Evolutionary conservation across 2,113 vertebrate genomes (phyloP), one percentile per base, ranked within the genome.

Genomic region (Barbus barbus): DNA sequence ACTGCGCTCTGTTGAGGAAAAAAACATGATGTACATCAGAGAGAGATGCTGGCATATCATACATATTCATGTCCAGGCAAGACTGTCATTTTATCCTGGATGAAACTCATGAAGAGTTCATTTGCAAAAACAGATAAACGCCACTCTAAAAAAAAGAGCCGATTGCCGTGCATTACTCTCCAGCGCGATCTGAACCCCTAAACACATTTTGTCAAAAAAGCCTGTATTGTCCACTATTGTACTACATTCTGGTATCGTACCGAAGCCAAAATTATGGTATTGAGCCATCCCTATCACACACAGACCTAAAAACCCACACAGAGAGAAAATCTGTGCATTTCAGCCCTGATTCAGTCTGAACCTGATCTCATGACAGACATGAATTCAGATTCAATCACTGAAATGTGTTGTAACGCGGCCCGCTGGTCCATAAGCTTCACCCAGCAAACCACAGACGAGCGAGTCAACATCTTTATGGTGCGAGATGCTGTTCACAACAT

Each of bases 1-100:
- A 7, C 31, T 90, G 60, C 86, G 88, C 87, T 96, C 97, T 98
- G 92, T 53, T 13, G 6, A 41, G 44, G 77, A 38, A 51, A 84
- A 56, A 58, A 84, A 56, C 26, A 75, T 9, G 51, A 67, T 9
- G 5, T n/a, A 80, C 41, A 60, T 74, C 48, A 26, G 13, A 31
- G 14, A 56, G 22, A 53, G 22, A 22, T 22, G 20, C 9, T 26
- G 48, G 22, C 11, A 36, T 26, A 24, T 41, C 36, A 67, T 26
- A 20, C n/a, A 67, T 38, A 9, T 67, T 24, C 24, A 80, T 28
- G 26, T 31, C 41, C 16, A 8, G 58, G 41, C 53, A 24, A 24
- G 31, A 60, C 48, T 9, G 18, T 22, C n/a, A 9, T 56, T 51
- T 33, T 56, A 18, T 33, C 22, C 20, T 12, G 22, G 5, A 36